These are phyloP conservation scores for Drosophila kokeensis DNA, from an alignment of 2,888 invertebrate species.

Conservation along the genomic window DNA sequence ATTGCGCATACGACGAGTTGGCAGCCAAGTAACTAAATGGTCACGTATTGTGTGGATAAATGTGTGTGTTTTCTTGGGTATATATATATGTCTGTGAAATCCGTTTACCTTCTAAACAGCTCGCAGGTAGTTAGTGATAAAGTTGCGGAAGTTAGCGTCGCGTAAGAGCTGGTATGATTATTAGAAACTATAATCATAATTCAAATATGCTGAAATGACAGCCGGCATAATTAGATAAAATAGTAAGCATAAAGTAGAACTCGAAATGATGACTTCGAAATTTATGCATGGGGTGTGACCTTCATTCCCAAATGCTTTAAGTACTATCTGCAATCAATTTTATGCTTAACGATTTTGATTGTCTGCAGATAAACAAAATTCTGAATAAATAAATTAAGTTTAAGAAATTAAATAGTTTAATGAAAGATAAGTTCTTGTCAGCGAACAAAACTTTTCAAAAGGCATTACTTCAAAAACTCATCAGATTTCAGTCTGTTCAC, in stretches of 20 bases:
- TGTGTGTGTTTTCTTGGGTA: constrained; percentile 8
- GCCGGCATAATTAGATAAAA: constrained; percentile 28
- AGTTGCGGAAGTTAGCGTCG: constrained; percentile 16
- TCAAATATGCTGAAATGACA: constrained; percentile 10
- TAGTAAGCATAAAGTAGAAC: neutral
- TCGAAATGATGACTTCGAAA: neutral
- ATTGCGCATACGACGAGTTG: constrained; percentile 25
- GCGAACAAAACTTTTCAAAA: neutral
- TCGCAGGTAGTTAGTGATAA: constrained; percentile 15
- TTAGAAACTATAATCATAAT: constrained; percentile 22
- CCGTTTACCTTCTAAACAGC: constrained; percentile 23
- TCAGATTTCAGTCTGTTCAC: neutral
- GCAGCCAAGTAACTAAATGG: constrained; percentile 52
- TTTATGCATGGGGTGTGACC: constrained; percentile 6
- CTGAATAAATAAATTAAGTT: neutral
- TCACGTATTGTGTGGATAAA: constrained; percentile 61
- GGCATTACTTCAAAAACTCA: neutral
- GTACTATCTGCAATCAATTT: neutral
- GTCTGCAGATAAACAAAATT: too few species aligned
- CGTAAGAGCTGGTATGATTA: constrained; percentile 5
- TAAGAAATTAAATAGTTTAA: neutral
- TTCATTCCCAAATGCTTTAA: constrained; percentile 16
- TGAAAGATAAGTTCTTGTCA: neutral
- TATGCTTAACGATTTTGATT: neutral
- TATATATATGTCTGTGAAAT: neutral